Percentiles rank a stretch among this genome's conserved stretches.
phyloP scores from a whole-genome alignment of 1,140 invertebrate genomes.

The Penaeus indicus region DNA sequence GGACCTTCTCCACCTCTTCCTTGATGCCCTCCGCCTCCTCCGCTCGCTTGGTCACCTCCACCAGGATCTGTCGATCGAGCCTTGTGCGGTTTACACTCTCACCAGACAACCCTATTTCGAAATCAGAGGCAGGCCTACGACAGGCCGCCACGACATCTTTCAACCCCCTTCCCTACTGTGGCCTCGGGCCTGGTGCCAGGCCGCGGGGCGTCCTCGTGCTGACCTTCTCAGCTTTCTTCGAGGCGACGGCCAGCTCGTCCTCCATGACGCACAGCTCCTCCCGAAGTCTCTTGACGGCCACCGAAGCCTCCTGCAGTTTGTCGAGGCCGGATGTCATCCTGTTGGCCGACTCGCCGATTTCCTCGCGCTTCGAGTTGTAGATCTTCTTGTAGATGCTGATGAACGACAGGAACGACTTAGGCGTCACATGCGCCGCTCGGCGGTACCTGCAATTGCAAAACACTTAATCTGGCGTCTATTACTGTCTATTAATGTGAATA shows the following conservation, averaged over 20 bases:
- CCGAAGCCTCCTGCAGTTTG: conserved; percentile 94
- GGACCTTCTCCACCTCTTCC: conserved; percentile 94
- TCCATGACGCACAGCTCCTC: conserved; percentile 95
- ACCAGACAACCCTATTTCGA: too few relatives aligned
- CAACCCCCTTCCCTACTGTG: too few relatives aligned
- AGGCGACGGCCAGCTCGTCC: conserved; percentile 89
- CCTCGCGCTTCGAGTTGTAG: conserved; percentile 85
- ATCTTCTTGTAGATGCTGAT: conserved; percentile 95
- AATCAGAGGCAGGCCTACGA: too few relatives aligned
- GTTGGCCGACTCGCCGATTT: conserved; percentile 88
- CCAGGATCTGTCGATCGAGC: conserved; percentile 74
- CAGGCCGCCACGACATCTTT: too few relatives aligned
- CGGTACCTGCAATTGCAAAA: conserved; percentile 77
- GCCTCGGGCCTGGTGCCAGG: too few relatives aligned
- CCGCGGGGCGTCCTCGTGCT: too few relatives aligned
- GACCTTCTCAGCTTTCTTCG: conserved; percentile 86
- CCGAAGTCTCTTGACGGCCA: conserved; percentile 90
- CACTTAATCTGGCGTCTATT: too few relatives aligned
- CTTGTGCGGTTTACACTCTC: too few relatives aligned
- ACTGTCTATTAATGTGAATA: too few relatives aligned
- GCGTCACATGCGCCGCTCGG: conserved; percentile 94
- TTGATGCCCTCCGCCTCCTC: conserved; percentile 95
- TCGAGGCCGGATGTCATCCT: conserved; percentile 94
- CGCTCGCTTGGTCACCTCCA: conserved; percentile 90
- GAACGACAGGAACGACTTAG: conserved; percentile 98